Conservation (phyloP, 2,888 invertebrate species). For the Anthoptus insignis region DNA sequence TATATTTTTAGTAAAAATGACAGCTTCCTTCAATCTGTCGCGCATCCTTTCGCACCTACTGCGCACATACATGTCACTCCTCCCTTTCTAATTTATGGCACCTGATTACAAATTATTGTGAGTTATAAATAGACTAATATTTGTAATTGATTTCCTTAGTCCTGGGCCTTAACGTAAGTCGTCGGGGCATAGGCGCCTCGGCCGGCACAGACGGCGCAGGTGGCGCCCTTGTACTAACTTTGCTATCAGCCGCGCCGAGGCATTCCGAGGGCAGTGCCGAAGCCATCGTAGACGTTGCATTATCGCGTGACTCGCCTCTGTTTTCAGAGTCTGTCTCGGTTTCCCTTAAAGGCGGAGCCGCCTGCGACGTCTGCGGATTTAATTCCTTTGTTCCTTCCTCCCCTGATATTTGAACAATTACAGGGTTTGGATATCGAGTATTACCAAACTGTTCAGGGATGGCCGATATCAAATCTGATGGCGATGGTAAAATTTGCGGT, state of each 20-base stretch:
- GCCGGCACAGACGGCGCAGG: not conserved
- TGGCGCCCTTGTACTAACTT: not conserved
- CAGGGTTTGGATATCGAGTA: not conserved
- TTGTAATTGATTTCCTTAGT: not conserved
- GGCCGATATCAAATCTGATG: not conserved
- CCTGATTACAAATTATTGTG: slow-evolving; percentile 2
- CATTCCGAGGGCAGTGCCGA: not conserved
- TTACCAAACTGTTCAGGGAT: not conserved
- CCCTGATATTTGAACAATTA: not conserved
- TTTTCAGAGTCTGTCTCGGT: not conserved
- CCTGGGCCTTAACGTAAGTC: not conserved
- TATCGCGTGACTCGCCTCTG: not conserved
- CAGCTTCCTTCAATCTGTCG: no score
- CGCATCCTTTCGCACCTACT: no score
- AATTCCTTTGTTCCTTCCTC: not conserved
- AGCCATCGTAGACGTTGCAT: not conserved
- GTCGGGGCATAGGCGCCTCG: not conserved
- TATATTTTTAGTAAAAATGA: no score
- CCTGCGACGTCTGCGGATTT: not conserved
- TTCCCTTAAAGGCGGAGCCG: not conserved
- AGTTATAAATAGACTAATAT: no score
- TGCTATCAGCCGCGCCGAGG: not conserved
- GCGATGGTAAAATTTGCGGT: not conserved
- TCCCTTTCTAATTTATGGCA: slow-evolving; percentile 1
- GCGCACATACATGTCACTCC: not conserved